A percentile compares a stretch with the other conserved stretches of the same genome.
Evolutionary conservation across 1,140 invertebrate species (phyloP).

Genomic region (Leucophenga varia): DNA sequence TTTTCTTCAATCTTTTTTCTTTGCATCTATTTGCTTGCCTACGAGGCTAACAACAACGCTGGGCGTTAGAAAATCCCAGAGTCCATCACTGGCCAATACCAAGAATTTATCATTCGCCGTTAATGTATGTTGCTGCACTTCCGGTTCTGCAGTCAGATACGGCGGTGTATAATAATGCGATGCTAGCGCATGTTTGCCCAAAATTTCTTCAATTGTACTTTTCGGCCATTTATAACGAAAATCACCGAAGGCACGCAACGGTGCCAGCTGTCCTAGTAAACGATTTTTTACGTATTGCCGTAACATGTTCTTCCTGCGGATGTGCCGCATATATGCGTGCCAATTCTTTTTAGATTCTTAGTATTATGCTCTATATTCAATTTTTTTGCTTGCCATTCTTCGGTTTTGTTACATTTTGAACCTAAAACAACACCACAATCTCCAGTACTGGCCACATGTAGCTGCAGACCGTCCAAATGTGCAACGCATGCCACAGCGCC

Average conservation of each 20-base stretch:
- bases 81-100: conserved; percentile 92
- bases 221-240: conserved; percentile 92
- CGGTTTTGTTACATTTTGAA: conserved; percentile 68
- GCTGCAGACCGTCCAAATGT: conserved; percentile 80
- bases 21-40: conserved; percentile 92
- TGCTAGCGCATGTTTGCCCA: conserved; percentile 72
- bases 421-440: conserved; percentile 92
- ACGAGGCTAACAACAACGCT: conserved; percentile 77
- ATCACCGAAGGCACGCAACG: conserved; percentile 95
- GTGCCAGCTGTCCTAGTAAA: conserved; percentile 89
- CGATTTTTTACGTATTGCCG: conserved; percentile 87
- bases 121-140: conserved; percentile 81
- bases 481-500: conserved; percentile 83
- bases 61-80: conserved; percentile 93
- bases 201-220: conserved; percentile 70
- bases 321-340: conserved; percentile 79
- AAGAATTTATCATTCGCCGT: conserved; percentile 90
- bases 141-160: conserved; percentile 89
- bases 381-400: conserved; percentile 76
- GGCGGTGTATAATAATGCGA: conserved; percentile 91
- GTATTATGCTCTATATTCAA: conserved; percentile 87
- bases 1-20: conserved; percentile 65
- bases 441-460: conserved; percentile 87
- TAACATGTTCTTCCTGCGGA: conserved; percentile 79
- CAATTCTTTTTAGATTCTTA: conserved; percentile 86